Conservation (phyloP, 1,140 invertebrate genomes). For the Eupristina koningsbergeri region DNA sequence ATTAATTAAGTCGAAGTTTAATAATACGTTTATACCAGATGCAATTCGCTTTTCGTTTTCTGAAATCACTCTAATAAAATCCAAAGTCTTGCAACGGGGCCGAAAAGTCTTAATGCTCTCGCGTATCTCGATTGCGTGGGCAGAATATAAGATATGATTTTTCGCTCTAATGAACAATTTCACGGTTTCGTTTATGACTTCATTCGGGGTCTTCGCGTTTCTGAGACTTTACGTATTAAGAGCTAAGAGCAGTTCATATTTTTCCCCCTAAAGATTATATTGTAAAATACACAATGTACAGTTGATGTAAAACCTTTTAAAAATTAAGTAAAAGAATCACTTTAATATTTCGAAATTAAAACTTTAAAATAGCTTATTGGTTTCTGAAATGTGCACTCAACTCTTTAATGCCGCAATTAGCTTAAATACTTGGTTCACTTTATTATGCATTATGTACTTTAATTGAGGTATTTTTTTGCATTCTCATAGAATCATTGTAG, state of each 20-base stretch:
- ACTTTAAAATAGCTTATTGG: neutral
- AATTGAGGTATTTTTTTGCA: neutral
- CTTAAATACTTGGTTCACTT: neutral
- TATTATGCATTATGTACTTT: neutral
- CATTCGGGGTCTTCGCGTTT: neutral
- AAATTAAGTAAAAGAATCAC: neutral
- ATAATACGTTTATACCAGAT: conserved; percentile 3
- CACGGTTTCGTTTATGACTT: conserved; percentile 33
- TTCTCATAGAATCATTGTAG: no score
- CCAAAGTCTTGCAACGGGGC: neutral
- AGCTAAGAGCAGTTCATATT: neutral
- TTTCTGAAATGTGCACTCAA: neutral
- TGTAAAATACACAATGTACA: conserved; percentile 2
- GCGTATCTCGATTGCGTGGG: conserved; percentile 16
- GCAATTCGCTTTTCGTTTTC: neutral
- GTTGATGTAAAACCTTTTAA: conserved; percentile 11
- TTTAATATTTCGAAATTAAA: neutral
- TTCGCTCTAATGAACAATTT: conserved; percentile 44
- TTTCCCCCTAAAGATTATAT: neutral
- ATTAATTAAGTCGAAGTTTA: conserved; percentile 22
- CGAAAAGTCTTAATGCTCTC: neutral
- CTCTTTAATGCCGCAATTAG: neutral
- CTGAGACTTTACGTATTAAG: neutral
- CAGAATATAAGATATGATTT: conserved; percentile 22
- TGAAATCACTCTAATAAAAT: conserved; percentile 28